Evolutionary conservation across 2,113 vertebrate species (phyloP), one percentile per base, ranked within the genome.

Genomic region (Muntiacus muntjak): DNA sequence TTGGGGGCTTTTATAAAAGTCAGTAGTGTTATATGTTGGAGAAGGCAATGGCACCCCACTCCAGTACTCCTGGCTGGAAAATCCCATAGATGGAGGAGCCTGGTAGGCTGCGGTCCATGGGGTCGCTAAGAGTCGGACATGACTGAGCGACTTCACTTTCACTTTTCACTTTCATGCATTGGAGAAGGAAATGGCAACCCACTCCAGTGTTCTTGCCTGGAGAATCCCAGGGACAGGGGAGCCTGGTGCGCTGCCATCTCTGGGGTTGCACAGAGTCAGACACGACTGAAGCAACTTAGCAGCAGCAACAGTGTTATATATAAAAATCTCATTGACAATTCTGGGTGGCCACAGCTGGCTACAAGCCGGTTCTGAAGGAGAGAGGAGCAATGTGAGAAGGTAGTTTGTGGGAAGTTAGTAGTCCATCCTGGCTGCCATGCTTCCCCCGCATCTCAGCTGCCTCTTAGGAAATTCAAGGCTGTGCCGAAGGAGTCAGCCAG

Each of bases 41-140:
- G 47, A 50, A 50, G 47, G 47, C 47, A 50, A 50, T 50, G 47
- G 47, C 47, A 50, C 12, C 47, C 47, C 47, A 50, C 47, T 50
- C 12, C 47, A 50, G 47, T 13, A 14, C 47, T 50, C 47, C 3
- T 50, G 47, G 12, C 47, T 50, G 47, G 47, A 50, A 50, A 50
- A 14, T 14, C 47, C 47, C 47, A 50, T 50, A 3, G 47, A 13
- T 3, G 10, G 47, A 14, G 47, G 47, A 50, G 47, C 47, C 47
- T 50, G 47, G 47, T 50, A 3, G 47, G 47, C 12, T 50, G 47
- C 47, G 13, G 47, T 50, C 47, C 47, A 50, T 14, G 47, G 47
- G 13, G 47, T 50, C 1, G 13, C 3, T 3, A 50, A 50, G 47
- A 50, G 47, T 50, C 1, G 0, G 47, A 50, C 47, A 50, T 0